Evolutionary conservation across 1,140 invertebrate species (phyloP).

Genomic region (Hyles euphorbiae): DNA sequence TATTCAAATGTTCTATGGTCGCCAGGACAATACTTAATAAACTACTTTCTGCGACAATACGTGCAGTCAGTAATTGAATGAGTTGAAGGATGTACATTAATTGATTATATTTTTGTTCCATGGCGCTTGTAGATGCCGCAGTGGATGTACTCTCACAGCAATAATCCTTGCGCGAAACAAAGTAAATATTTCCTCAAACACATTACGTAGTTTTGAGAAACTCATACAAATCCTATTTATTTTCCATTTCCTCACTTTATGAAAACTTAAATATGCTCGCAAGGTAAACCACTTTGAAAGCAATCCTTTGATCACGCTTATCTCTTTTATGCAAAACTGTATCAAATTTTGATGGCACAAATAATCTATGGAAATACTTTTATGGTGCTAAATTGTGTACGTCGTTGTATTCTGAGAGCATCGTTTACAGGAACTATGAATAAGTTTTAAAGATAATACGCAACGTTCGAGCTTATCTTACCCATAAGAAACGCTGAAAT

Average conservation of each 20-base stretch:
- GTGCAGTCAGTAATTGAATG: too few species aligned
- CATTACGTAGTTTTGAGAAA: constrained; percentile 59
- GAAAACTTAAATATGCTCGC: constrained; percentile 73
- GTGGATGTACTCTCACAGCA: constrained; percentile 33
- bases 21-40: too few species aligned
- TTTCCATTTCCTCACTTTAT: constrained; percentile 74
- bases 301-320: constrained; percentile 71
- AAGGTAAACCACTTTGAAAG: constrained; percentile 70
- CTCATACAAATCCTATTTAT: constrained; percentile 74
- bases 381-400: too few species aligned
- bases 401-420: background rate
- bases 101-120: too few species aligned
- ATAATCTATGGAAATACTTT: constrained; percentile 11
- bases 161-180: constrained; percentile 52
- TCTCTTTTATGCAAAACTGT: constrained; percentile 67
- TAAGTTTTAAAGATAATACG: constrained; percentile 26
- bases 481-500: constrained; percentile 37
- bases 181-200: constrained; percentile 60
- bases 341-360: constrained; percentile 59
- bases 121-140: too few species aligned
- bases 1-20: too few species aligned
- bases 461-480: constrained; percentile 47
- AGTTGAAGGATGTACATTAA: too few species aligned
- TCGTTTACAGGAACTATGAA: constrained; percentile 1
- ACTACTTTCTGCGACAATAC: too few species aligned